These are phyloP conservation scores for Sebastes cheni DNA, from an alignment of 2,797 vertebrate genomes.

Conservation along the genomic window DNA sequence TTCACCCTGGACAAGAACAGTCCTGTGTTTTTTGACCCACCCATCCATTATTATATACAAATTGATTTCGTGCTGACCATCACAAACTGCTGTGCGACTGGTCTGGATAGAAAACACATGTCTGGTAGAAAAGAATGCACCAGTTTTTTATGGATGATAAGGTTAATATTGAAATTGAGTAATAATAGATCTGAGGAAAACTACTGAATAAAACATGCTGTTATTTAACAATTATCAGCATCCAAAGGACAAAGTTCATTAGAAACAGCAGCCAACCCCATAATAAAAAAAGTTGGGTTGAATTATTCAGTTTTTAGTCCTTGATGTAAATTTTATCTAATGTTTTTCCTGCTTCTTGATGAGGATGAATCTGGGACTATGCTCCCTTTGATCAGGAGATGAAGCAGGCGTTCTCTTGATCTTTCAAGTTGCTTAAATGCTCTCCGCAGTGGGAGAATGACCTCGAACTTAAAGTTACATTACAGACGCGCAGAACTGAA, in stretches of 20 bases:
- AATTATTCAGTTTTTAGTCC: slow-evolving; percentile 70
- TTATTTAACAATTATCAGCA: slow-evolving; percentile 39
- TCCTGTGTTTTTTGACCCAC: too few relatives aligned
- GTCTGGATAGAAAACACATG: neutral
- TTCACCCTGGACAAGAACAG: too few relatives aligned
- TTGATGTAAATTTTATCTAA: slow-evolving; percentile 69
- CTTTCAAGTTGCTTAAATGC: slow-evolving; percentile 52
- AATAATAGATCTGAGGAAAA: slow-evolving; percentile 52
- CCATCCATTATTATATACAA: too few relatives aligned
- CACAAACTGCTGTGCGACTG: too few relatives aligned
- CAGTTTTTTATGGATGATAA: slow-evolving; percentile 18
- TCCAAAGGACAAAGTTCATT: slow-evolving; percentile 53
- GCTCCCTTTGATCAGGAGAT: slow-evolving; percentile 71
- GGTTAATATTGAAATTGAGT: slow-evolving; percentile 52
- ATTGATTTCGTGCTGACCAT: too few relatives aligned
- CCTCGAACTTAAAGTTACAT: slow-evolving; percentile 38
- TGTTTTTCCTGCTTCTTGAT: slow-evolving; percentile 64
- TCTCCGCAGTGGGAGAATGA: slow-evolving; percentile 31
- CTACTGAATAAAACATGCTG: slow-evolving; percentile 56
- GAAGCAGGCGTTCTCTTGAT: slow-evolving; percentile 53
- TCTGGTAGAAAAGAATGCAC: slow-evolving; percentile 1
- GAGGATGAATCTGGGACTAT: slow-evolving; percentile 68
- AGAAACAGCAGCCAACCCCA: slow-evolving; percentile 3
- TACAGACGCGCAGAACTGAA: neutral
- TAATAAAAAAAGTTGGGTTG: slow-evolving; percentile 13